These are phyloP conservation scores for Ectemnius lituratus DNA, from an alignment of 2,888 invertebrate genomes.

Conservation along the genomic window DNA sequence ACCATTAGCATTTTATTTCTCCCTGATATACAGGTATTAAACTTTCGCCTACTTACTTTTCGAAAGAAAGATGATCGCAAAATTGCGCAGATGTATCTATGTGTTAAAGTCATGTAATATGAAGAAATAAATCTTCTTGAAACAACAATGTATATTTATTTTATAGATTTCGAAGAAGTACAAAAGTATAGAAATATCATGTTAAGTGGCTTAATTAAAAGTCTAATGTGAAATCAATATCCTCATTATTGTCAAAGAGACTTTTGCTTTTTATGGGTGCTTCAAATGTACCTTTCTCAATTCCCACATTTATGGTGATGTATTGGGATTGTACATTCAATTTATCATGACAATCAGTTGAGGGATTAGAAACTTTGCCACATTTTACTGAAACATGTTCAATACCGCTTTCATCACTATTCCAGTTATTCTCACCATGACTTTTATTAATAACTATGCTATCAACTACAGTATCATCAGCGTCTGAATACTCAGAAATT, in stretches of 20 bases:
- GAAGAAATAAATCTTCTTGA: conserved; percentile 49
- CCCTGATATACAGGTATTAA: conserved; percentile 43
- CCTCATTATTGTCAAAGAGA: not conserved
- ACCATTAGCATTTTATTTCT: conserved; percentile 55
- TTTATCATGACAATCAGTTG: too few relatives aligned
- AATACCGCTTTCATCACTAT: too few relatives aligned
- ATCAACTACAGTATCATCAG: too few relatives aligned
- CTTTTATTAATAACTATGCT: too few relatives aligned
- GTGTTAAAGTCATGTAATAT: conserved; percentile 51
- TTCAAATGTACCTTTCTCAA: not conserved
- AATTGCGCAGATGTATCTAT: conserved; percentile 44
- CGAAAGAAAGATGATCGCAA: conserved; percentile 33
- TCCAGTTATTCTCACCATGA: too few relatives aligned
- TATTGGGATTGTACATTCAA: too few relatives aligned
- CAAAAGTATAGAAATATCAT: conserved; percentile 10
- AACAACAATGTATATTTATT: conserved; percentile 7
- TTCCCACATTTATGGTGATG: too few relatives aligned
- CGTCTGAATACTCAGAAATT: not conserved
- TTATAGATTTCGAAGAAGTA: too few relatives aligned
- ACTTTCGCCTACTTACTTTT: conserved; percentile 38
- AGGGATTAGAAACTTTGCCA: too few relatives aligned
- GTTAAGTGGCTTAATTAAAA: not conserved
- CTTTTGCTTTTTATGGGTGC: not conserved
- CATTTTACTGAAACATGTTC: too few relatives aligned
- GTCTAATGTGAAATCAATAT: not conserved